phyloP scores from a whole-genome alignment of 2,797 vertebrate species.

The Syncerus caffer region DNA sequence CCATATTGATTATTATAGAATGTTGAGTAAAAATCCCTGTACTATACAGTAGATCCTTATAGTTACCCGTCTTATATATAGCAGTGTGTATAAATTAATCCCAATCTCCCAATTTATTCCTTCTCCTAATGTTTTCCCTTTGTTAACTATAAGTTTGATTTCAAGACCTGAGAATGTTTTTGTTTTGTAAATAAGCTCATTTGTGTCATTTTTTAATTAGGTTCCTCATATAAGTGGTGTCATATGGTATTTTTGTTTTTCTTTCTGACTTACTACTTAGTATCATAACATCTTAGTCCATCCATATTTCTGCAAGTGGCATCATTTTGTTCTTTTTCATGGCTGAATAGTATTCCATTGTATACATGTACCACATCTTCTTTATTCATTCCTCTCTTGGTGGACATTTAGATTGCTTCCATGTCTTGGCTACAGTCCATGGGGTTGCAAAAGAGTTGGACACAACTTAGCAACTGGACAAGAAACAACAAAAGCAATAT shows the following conservation, averaged over 20 bases:
- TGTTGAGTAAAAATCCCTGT: neutral
- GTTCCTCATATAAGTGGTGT: neutral
- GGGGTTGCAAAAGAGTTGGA: neutral
- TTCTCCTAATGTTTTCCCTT: neutral
- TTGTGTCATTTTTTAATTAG: neutral
- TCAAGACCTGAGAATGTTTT: neutral
- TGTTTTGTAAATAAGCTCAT: neutral
- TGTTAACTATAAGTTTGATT: neutral
- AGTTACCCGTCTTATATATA: neutral
- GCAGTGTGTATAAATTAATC: neutral
- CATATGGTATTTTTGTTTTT: neutral
- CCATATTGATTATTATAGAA: neutral
- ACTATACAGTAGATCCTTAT: neutral
- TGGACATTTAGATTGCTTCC: neutral
- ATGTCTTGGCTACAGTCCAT: neutral
- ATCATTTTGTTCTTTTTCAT: neutral
- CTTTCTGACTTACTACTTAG: neutral
- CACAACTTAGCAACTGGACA: neutral
- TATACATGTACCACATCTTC: neutral
- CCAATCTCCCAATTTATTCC: neutral
- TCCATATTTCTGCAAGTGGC: neutral
- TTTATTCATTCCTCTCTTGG: neutral
- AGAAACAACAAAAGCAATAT: neutral
- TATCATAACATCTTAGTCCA: neutral
- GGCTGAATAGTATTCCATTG: neutral